Conservation (phyloP, 2,888 invertebrate genomes). For the Podabrus alpinus region DNA sequence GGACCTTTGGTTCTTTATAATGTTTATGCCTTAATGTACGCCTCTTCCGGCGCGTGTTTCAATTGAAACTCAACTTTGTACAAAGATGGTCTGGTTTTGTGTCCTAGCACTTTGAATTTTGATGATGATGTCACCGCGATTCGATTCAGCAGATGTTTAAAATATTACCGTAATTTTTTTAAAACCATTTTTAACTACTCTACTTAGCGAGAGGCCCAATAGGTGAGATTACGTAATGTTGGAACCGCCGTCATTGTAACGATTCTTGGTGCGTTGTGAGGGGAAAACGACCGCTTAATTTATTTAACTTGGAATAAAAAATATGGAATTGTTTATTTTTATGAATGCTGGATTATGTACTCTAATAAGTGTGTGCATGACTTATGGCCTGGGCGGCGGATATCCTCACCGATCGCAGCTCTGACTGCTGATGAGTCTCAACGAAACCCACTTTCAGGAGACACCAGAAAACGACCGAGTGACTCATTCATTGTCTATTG, state of each 20-base stretch:
- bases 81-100: constrained; percentile 19
- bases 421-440: constrained; percentile 47
- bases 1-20: constrained; percentile 17
- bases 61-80: constrained; percentile 26
- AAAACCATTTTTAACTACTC: not conserved
- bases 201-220: not conserved
- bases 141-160: constrained; percentile 17
- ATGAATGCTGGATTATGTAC: constrained; percentile 21
- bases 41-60: constrained; percentile 35
- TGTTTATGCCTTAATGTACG: constrained; percentile 28
- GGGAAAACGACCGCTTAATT: not conserved
- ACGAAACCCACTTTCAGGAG: constrained; percentile 41
- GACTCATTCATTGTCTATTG: constrained; percentile 38
- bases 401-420: constrained; percentile 45
- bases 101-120: constrained; percentile 9
- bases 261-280: not conserved
- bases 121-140: constrained; percentile 13
- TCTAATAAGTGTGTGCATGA: constrained; percentile 35
- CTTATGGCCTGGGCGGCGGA: constrained; percentile 42
- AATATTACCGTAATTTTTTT: not conserved
- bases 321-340: constrained; percentile 8
- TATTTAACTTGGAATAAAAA: not conserved
- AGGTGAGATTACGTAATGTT: not conserved
- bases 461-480: constrained; percentile 34
- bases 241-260: not conserved